Conservation (phyloP, 2,113 vertebrate species). For the Heterotis niloticus region DNA sequence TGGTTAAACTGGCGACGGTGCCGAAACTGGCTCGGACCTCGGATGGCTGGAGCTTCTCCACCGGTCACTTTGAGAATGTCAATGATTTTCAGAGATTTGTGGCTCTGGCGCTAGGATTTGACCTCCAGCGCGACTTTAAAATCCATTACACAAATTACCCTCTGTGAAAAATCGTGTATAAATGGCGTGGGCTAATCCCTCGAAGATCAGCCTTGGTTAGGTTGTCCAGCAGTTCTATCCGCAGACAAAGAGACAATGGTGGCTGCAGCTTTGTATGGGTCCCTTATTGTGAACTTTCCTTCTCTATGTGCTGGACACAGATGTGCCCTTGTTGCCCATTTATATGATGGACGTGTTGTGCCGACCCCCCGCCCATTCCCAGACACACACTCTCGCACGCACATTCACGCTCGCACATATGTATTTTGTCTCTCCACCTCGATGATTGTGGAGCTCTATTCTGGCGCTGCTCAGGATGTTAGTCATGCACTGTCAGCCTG, state of each 20-base stretch:
- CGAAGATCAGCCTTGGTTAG: neutral
- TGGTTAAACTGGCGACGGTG: neutral
- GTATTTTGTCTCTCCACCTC: slow-evolving; percentile 55
- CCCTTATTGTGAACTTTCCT: slow-evolving; percentile 31
- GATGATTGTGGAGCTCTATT: slow-evolving; percentile 54
- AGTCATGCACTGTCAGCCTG: slow-evolving; percentile 57
- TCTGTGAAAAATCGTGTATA: neutral
- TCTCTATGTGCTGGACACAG: slow-evolving; percentile 47
- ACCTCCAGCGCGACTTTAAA: neutral
- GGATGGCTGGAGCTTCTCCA: neutral
- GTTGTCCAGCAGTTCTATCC: slow-evolving; percentile 16
- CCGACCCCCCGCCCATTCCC: slow-evolving; percentile 38
- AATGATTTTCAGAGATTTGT: neutral
- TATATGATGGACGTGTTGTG: slow-evolving; percentile 51
- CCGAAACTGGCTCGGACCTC: neutral
- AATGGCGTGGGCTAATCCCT: neutral
- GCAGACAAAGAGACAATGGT: slow-evolving; percentile 25
- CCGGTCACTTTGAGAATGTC: neutral
- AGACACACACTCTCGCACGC: slow-evolving; percentile 23
- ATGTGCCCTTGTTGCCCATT: slow-evolving; percentile 41
- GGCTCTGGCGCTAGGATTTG: neutral
- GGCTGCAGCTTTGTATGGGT: slow-evolving; percentile 20
- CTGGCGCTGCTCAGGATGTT: slow-evolving; percentile 51
- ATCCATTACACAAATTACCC: neutral
- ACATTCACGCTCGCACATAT: slow-evolving; percentile 28